Evolutionary conservation across 2,888 invertebrate species (phyloP).

Genomic region (Hololepta plana): DNA sequence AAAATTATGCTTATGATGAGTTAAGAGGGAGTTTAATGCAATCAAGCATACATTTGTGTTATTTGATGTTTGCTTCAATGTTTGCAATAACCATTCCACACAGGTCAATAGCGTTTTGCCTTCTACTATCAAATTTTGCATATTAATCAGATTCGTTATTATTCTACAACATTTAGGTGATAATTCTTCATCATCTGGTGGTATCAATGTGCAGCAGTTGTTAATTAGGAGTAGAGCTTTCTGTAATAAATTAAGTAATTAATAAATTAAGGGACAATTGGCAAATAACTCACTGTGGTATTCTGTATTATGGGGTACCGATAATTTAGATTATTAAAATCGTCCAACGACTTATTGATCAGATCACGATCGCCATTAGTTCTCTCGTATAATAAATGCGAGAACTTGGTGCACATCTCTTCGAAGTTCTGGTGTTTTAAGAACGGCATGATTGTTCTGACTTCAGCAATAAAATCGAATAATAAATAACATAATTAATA

Average conservation of each 20-base stretch:
- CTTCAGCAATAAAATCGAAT: too few relatives aligned
- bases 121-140: slow-evolving; percentile 31
- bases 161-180: slow-evolving; percentile 39
- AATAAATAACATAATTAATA: too few relatives aligned
- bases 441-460: background rate
- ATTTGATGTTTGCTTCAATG: slow-evolving; percentile 15
- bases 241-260: slow-evolving; percentile 15
- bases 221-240: slow-evolving; percentile 23
- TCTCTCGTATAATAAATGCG: slow-evolving; percentile 18
- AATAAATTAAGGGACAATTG: background rate
- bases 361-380: slow-evolving; percentile 27
- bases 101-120: slow-evolving; percentile 20
- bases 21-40: background rate
- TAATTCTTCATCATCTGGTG: slow-evolving; percentile 32
- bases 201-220: slow-evolving; percentile 22
- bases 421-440: slow-evolving; percentile 12
- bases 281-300: slow-evolving; percentile 17
- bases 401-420: slow-evolving; percentile 20
- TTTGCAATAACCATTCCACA: slow-evolving; percentile 24
- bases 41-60: background rate
- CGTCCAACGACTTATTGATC: slow-evolving; percentile 37
- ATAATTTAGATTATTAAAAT: slow-evolving; percentile 43
- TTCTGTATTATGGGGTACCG: slow-evolving; percentile 22
- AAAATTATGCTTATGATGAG: background rate
- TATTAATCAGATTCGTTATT: slow-evolving; percentile 33